Evolutionary conservation across 2,888 invertebrate genomes (phyloP), one percentile per base, ranked within the genome.

Genomic region (Icerya purchasi): DNA sequence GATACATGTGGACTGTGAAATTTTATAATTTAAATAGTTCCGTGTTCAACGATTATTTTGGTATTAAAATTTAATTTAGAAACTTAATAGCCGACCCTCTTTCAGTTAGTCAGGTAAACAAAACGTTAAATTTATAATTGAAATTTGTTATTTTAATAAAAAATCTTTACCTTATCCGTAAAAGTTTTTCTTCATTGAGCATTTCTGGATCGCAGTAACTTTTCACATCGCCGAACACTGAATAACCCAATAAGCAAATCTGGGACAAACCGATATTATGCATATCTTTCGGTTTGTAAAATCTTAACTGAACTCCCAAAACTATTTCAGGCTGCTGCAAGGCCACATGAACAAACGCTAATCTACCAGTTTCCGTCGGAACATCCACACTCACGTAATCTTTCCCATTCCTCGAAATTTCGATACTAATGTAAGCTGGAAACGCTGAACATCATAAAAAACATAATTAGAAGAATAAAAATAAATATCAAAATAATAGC

Each of bases 261-360:
- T 92, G 91, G 62, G 90, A 81, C 52, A 94, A 74, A 3, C 92
- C 91, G 70, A 93, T 84, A 68, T 86, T 90, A 66, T 83, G 82
- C n/a, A 87, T 86, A 68, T 92, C 92, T 49, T 86, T 76, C 0
- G 93, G 92, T 69, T 87, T 86, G 71, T 86, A 88, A 22, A 84
- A 72, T 25, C 83, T 74, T 8, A 89, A 74, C 58, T 89, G 80
- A 61, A 93, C 84, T 52, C 84, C 82, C 61, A 86, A 86, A 52
- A 86, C 88, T 19, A 92, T 85, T 72, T 90, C 84, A 1, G 91
- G 87, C 62, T 84, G 80, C 2, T 86, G 80, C 19, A 92, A 75
- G 66, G 84, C 85, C 22, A 92, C 77, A 57, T 86, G 81, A 69
- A 93, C 90, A 70, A 82, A 86, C 1, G 89, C 87, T 74, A 88